Base-by-base conservation (phyloP, 2,113 vertebrate genomes). In the Vidua macroura region DNA sequence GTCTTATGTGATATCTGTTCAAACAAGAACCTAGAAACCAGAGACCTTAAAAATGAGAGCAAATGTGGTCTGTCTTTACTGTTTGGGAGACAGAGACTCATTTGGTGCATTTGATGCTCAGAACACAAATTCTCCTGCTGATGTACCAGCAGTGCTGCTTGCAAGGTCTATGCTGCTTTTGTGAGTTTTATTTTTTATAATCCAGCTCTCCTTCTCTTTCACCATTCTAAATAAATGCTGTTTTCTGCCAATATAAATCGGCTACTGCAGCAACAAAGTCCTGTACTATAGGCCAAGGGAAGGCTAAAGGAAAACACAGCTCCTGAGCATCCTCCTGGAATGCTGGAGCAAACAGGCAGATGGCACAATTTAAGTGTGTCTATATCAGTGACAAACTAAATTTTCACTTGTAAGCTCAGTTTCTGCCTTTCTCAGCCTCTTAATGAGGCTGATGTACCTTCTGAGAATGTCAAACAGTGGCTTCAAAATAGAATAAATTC, bases 401-500 rank as follows among this genome's bases (percentile, higher is more conserved):
- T 80, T 88, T 88, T 83, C 9, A 35, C 52, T 78, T 81, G 56
- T 53, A 67, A 59, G 19, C 64, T 78, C 2, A 12, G 14, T 82
- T 92, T 89, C 69, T 84, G 69, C 73, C 19, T 88, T 83, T 88
- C 37, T 79, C 46, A 83, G 63, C 22, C 72, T 67, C 52, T 39
- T 91, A 84, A 78, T 82, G 69, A 92, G 72, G 39, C 74, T 68
- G 56, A 56, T 86, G 2, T 4, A 18, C 83, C 80, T 84, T 84
- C 73, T 51, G 51, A 68, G 35, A 82, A 68, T 44, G 56, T 78
- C 52, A 78, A 84, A 78, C 69, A 27, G 28, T 43, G 74, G 27
- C 76, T 93, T 58, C 30, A 75, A 89, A 92, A 70, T 51, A 74
- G 64, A 84, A 56, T 80, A 91, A 92, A 89, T 95, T 83, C 83